Evolutionary conservation across 2,113 vertebrate species (phyloP).

Genomic region (Arenaria interpres): DNA sequence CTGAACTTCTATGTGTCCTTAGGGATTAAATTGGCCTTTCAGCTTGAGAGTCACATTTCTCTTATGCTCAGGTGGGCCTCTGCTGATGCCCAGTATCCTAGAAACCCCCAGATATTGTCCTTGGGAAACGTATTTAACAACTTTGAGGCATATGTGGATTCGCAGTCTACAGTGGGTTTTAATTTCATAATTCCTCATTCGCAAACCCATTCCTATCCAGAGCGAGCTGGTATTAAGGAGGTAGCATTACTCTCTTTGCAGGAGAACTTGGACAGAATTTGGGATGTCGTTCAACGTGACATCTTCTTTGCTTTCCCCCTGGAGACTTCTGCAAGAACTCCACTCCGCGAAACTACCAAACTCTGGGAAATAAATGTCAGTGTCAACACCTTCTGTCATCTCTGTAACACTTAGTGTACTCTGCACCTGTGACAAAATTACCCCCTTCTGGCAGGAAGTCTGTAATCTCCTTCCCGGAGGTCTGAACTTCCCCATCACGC

Average conservation of each 20-base stretch:
- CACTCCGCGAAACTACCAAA: background rate
- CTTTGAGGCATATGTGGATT: background rate
- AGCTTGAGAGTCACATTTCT: background rate
- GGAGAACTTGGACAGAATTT: background rate
- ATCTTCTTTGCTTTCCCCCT: background rate
- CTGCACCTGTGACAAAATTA: conserved; percentile 43
- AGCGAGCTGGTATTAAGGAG: background rate
- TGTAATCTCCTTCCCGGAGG: background rate
- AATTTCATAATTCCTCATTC: background rate
- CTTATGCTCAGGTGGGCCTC: background rate
- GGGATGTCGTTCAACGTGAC: background rate
- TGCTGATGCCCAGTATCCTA: background rate
- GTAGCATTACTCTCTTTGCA: background rate
- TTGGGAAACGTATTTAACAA: background rate
- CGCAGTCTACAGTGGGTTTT: background rate
- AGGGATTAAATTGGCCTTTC: background rate
- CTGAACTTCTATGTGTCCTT: background rate
- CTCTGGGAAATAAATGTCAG: background rate
- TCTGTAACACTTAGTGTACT: background rate
- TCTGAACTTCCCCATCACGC: background rate
- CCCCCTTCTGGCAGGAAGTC: conserved; percentile 10
- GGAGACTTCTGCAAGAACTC: background rate
- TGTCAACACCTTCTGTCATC: background rate
- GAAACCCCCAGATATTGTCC: background rate
- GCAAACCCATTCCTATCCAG: background rate